Conservation (phyloP, 2,888 invertebrate genomes). For the Agrochola litura region DNA sequence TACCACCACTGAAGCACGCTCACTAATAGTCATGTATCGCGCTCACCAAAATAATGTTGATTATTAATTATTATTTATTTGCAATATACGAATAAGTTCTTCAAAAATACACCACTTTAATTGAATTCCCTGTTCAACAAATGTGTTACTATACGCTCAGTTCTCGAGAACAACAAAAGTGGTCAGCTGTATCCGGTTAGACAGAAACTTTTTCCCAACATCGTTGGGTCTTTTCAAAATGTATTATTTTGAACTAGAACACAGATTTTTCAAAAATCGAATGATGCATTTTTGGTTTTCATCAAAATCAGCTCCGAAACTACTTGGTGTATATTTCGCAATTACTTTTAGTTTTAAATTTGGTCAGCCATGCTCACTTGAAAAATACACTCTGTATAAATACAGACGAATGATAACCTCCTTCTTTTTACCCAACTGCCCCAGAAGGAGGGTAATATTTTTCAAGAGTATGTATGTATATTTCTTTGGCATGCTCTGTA, state of each 20-base stretch:
- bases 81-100: slow-evolving; percentile 61
- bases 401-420: neutral
- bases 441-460: too few species aligned
- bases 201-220: neutral
- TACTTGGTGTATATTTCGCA: neutral
- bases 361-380: neutral
- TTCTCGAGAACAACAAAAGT: neutral
- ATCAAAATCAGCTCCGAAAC: neutral
- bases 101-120: neutral
- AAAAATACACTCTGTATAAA: neutral
- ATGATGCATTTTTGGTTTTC: neutral
- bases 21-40: slow-evolving; percentile 31
- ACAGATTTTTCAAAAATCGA: neutral
- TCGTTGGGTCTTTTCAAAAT: neutral
- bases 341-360: neutral
- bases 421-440: neutral
- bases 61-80: slow-evolving; percentile 61
- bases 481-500: too few species aligned
- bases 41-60: slow-evolving; percentile 49
- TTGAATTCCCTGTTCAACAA: neutral
- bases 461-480: too few species aligned
- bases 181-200: neutral
- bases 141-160: neutral
- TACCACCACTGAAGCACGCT: slow-evolving; percentile 69
- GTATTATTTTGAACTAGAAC: neutral